phyloP scores from a whole-genome alignment of 1,140 invertebrate genomes.

The Andrena cerasifolii region DNA sequence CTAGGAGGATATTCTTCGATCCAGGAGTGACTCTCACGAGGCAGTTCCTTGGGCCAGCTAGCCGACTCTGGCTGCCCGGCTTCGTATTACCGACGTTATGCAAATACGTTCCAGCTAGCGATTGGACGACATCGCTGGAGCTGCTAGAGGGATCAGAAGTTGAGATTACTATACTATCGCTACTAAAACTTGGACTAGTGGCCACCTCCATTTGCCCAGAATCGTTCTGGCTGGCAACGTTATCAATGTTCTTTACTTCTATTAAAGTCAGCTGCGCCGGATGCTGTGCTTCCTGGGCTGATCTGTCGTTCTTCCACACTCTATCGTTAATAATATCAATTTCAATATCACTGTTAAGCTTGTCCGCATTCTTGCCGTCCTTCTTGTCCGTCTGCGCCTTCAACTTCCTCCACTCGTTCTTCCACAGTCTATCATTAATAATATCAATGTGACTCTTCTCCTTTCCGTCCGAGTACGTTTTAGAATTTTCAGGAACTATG shows the following conservation, averaged over 20 bases:
- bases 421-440: constrained; percentile 78
- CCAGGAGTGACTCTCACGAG: constrained; percentile 88
- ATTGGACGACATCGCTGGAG: constrained; percentile 73
- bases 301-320: constrained; percentile 70
- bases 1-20: constrained; percentile 90
- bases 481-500: constrained; percentile 31
- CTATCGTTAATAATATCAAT: constrained; percentile 79
- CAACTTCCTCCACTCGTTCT: constrained; percentile 75
- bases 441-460: constrained; percentile 71
- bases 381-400: constrained; percentile 21
- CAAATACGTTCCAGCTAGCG: constrained; percentile 49
- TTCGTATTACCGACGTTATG: constrained; percentile 45
- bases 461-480: constrained; percentile 28
- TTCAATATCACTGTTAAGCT: constrained; percentile 48
- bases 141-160: constrained; percentile 79
- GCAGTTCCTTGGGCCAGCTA: constrained; percentile 87
- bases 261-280: constrained; percentile 71
- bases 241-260: constrained; percentile 74
- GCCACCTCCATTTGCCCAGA: constrained; percentile 67
- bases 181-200: constrained; percentile 78
- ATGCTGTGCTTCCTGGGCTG: background rate
- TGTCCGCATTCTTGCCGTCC: constrained; percentile 38
- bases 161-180: constrained; percentile 77
- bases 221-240: constrained; percentile 56
- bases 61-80: constrained; percentile 74